A percentile compares a stretch with the other conserved stretches of the same genome.
Conservation (phyloP, 2,113 vertebrate genomes). For the Ophthalmolycus amberensis region DNA sequence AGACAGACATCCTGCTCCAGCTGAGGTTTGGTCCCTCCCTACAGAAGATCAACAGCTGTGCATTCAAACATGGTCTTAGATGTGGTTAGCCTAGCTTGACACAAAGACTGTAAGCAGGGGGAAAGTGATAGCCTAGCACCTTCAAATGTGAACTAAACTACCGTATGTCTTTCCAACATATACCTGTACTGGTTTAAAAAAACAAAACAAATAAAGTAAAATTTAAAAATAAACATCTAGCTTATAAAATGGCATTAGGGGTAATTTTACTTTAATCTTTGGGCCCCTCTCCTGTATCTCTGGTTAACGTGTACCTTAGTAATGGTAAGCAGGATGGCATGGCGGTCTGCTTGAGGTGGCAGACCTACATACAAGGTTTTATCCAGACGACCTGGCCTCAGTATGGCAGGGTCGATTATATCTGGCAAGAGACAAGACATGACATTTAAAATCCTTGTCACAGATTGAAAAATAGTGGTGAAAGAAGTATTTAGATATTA, state of each 20-base stretch:
- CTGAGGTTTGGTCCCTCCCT: slow-evolving; percentile 89
- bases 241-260: background rate
- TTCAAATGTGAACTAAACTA: background rate
- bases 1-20: slow-evolving; percentile 88
- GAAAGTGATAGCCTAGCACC: background rate
- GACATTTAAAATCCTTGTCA: background rate
- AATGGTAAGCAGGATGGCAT: slow-evolving; percentile 92
- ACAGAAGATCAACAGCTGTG: background rate
- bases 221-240: too few species aligned
- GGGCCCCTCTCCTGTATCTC: too few species aligned
- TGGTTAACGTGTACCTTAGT: slow-evolving; percentile 86
- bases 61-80: background rate
- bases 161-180: background rate
- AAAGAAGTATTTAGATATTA: background rate
- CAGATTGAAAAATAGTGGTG: background rate
- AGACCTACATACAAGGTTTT: slow-evolving; percentile 96
- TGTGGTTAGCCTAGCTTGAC: background rate
- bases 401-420: slow-evolving; percentile 94
- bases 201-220: too few species aligned
- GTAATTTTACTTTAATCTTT: background rate
- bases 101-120: background rate
- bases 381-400: slow-evolving; percentile 94
- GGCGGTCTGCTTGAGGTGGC: slow-evolving; percentile 89
- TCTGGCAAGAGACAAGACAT: slow-evolving; percentile 77
- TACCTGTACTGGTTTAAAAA: slow-evolving; percentile 79